Conservation (phyloP, 2,888 invertebrate genomes). For the Rhodophaea formosa region DNA sequence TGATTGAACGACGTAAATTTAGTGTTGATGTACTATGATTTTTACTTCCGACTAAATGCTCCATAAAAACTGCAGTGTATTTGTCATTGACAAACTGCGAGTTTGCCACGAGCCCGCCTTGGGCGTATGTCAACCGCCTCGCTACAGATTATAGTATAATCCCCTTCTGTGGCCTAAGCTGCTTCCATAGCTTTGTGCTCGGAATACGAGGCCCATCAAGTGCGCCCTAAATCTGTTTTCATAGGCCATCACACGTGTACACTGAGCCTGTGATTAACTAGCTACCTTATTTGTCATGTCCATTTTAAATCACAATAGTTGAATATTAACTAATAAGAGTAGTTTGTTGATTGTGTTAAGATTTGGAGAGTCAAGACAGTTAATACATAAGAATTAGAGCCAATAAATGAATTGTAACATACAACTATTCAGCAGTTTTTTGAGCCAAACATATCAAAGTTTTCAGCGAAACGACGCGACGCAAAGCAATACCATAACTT, state of each 20-base stretch:
- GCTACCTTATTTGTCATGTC: slow-evolving; percentile 5
- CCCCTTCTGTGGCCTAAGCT: slow-evolving; percentile 72
- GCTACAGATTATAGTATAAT: slow-evolving; percentile 73
- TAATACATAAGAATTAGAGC: too few species aligned
- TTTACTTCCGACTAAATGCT: background rate
- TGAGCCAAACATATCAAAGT: too few species aligned
- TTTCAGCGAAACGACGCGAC: too few species aligned
- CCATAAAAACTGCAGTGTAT: slow-evolving; percentile 10
- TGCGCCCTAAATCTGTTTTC: slow-evolving; percentile 67
- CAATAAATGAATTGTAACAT: too few species aligned
- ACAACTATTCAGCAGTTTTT: too few species aligned
- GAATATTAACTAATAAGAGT: too few species aligned
- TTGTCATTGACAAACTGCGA: slow-evolving; percentile 21
- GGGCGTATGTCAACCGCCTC: slow-evolving; percentile 73
- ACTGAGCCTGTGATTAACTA: slow-evolving; percentile 14
- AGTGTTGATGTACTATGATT: too few species aligned
- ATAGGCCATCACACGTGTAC: slow-evolving; percentile 32
- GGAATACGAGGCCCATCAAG: slow-evolving; percentile 71
- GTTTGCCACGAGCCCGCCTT: slow-evolving; percentile 44
- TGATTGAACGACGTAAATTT: too few species aligned
- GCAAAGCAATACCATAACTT: too few species aligned
- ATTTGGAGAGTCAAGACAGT: too few species aligned
- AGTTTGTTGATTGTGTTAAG: too few species aligned
- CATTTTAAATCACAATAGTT: background rate
- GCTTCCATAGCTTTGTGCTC: slow-evolving; percentile 74